Percentiles rank a stretch among this genome's conserved stretches.
phyloP scores from a whole-genome alignment of 1,140 invertebrate species.

The Drosophila tropicalis region DNA sequence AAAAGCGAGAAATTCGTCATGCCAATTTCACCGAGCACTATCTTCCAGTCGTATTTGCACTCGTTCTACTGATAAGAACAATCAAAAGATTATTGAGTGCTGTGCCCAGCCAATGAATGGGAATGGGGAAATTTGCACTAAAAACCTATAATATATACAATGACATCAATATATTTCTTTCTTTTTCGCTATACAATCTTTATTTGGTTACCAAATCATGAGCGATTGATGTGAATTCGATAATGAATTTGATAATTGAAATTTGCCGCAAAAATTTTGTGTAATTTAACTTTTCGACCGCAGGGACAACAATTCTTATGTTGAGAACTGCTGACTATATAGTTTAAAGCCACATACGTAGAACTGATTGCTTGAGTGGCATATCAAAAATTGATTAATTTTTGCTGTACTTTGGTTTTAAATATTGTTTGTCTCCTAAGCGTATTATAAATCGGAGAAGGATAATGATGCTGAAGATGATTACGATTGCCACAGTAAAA shows the following conservation, averaged over 20 bases:
- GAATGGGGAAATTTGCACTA: background rate
- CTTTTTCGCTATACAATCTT: too few relatives aligned
- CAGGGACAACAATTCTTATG: too few relatives aligned
- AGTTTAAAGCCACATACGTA: too few relatives aligned
- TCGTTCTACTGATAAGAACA: background rate
- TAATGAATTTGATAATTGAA: too few relatives aligned
- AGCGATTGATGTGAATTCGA: too few relatives aligned
- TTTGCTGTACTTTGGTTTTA: background rate
- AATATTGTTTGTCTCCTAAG: background rate
- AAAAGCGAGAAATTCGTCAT: background rate
- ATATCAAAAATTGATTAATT: too few relatives aligned
- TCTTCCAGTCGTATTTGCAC: background rate
- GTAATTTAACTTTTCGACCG: too few relatives aligned
- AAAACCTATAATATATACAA: background rate
- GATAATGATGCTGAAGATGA: background rate
- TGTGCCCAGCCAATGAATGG: background rate
- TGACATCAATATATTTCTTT: background rate
- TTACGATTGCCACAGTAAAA: slow-evolving; percentile 14
- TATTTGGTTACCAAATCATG: too few relatives aligned
- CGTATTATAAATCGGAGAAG: too few relatives aligned
- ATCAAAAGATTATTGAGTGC: background rate
- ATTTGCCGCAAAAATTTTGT: too few relatives aligned
- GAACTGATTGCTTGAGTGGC: too few relatives aligned
- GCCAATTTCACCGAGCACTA: background rate
- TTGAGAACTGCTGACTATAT: too few relatives aligned